These are phyloP conservation scores for Apostichopus japonicus DNA, from an alignment of 35 echinoderm and acorn worm species.

Conservation along the genomic window DNA sequence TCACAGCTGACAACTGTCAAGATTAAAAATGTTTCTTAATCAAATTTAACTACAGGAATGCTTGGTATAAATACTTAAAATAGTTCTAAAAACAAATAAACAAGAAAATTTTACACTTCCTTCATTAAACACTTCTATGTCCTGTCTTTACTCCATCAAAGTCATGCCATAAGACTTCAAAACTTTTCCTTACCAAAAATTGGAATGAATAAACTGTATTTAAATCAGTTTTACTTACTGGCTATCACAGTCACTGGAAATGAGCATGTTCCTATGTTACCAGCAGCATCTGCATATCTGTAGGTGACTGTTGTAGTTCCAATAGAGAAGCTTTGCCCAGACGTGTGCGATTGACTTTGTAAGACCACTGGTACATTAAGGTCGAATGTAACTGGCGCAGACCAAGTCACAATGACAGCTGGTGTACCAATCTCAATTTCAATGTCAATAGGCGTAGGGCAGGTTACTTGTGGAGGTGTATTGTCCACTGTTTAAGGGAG, in stretches of 20 bases:
- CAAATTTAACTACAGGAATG: too few relatives aligned
- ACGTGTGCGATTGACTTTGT: background rate
- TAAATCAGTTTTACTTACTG: constrained; percentile 41
- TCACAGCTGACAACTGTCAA: too few relatives aligned
- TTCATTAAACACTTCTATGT: too few relatives aligned
- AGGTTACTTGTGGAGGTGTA: constrained; percentile 50
- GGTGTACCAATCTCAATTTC: constrained; percentile 44
- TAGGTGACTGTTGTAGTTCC: constrained; percentile 53
- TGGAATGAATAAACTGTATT: too few relatives aligned
- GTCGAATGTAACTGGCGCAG: constrained; percentile 40
- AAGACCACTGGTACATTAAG: constrained; percentile 33
- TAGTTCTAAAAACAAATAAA: too few relatives aligned
- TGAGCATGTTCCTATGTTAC: constrained; percentile 34
- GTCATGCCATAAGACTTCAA: too few relatives aligned
- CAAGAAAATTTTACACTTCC: too few relatives aligned
- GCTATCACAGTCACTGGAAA: constrained; percentile 59
- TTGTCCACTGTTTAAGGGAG: constrained; percentile 57
- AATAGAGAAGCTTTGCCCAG: constrained; percentile 20
- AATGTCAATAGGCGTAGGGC: constrained; percentile 32
- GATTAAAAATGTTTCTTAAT: too few relatives aligned
- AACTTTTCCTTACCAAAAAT: too few relatives aligned
- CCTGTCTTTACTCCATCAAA: too few relatives aligned
- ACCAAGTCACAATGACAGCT: constrained; percentile 30
- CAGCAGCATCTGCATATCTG: constrained; percentile 27
- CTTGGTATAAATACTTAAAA: too few relatives aligned